phyloP scores from a whole-genome alignment of 2,113 vertebrate genomes.

The Pantherophis guttatus region DNA sequence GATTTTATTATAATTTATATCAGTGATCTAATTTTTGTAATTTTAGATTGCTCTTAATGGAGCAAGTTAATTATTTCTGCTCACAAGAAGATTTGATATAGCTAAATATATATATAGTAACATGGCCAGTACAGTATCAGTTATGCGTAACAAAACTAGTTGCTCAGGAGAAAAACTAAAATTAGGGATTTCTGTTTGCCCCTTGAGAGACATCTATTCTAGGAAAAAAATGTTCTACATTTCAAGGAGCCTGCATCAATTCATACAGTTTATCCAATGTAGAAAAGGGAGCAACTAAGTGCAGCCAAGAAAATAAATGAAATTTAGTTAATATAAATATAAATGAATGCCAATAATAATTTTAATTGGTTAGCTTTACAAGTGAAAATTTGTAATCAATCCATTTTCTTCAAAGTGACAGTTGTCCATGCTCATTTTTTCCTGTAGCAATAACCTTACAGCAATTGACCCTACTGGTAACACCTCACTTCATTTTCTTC shows the following conservation, averaged over 20 bases:
- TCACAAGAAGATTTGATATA: background rate
- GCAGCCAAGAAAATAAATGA: background rate
- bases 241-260: background rate
- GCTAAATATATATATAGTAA: background rate
- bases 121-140: conserved; percentile 21
- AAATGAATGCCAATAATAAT: background rate
- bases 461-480: background rate
- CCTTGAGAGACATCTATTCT: background rate
- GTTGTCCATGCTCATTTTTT: background rate
- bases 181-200: conserved; percentile 4
- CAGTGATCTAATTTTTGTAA: background rate
- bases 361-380: background rate
- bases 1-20: background rate
- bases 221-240: background rate
- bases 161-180: background rate
- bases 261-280: background rate
- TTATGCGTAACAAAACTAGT: conserved; percentile 16
- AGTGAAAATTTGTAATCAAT: background rate
- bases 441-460: background rate
- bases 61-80: background rate
- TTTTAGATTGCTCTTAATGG: background rate
- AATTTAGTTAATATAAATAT: background rate
- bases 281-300: background rate
- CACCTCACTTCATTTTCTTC: background rate
- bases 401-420: background rate